Base-by-base conservation (phyloP, 2,113 vertebrate species). In the Rhinoderma darwinii region DNA sequence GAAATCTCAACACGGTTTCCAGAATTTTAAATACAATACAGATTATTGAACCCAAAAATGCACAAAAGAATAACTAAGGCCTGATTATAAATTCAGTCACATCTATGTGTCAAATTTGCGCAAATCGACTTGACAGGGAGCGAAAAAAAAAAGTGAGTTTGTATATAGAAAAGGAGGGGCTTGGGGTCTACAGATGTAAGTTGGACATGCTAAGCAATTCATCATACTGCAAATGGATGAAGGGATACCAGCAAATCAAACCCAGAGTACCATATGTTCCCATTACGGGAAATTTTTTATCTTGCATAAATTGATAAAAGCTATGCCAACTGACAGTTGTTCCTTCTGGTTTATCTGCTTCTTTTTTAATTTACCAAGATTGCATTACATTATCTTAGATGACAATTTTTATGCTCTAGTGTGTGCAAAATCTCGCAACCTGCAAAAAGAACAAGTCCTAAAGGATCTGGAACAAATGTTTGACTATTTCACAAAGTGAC, bases 151-250 rank as follows among this genome's bases (percentile, higher is more conserved):
- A 66, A 27, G 32, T 25, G 35, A 7, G 5, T 78, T 78, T 35
- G 47, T 75, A 22, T 44, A 44, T 54, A 51, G 44, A 56, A 82
- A 87, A 6, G 68, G 51, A 54, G 83, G 0, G 44, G 4, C n/a
- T n/a, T n/a, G 18, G 83, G 75, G 20, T 18, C n/a, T 56, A 22
- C 3, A 27, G 22, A 83, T 41, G 27, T 75, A 77, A 88, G 68
- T 70, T 85, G 81, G 82, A 35, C 74, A 84, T 84, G 37, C 66
- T 73, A 84, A 79, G 82, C 61, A 88, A 84, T 88, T 88, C 39
- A 78, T 88, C 74, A 84, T 79, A 72, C 51, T 32, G 84, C 12
- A 90, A 75, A 32, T 43, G 25, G 17, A 87, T 56, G 35, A 84
- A 85, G 84, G 0, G n/a, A 37, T 73, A 88, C 68, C 2, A 78